A percentile compares a stretch with the other conserved stretches of the same genome.
Evolutionary conservation across 2,888 invertebrate genomes (phyloP).

Genomic region (Apamea anceps): DNA sequence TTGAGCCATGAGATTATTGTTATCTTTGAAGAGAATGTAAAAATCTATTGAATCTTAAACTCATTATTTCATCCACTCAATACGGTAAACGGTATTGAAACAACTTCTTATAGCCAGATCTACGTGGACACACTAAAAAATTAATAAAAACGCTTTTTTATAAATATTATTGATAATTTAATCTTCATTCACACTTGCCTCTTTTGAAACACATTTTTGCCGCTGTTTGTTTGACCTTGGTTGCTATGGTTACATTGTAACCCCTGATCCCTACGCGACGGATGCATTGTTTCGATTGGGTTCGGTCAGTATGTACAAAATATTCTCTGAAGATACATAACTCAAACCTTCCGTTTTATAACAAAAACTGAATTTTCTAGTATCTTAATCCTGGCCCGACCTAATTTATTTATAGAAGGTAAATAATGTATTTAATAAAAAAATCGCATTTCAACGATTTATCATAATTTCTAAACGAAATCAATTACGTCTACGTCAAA

Average conservation of each 20-base stretch:
- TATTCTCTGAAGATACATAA: neutral
- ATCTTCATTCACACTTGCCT: conserved; percentile 81
- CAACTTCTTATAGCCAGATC: conserved; percentile 25
- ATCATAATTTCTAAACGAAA: conserved; percentile 37
- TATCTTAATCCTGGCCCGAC: neutral
- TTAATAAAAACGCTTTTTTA: conserved; percentile 49
- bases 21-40: conserved; percentile 57
- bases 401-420: neutral
- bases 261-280: conserved; percentile 3
- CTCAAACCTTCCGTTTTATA: neutral
- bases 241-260: conserved; percentile 76
- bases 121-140: conserved; percentile 41
- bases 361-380: neutral
- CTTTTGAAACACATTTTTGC: conserved; percentile 87
- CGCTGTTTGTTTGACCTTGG: conserved; percentile 90
- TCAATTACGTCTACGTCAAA: conserved; percentile 20
- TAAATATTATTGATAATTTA: conserved; percentile 67
- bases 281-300: neutral
- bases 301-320: neutral
- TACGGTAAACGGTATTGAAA: conserved; percentile 28
- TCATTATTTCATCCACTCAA: conserved; percentile 57
- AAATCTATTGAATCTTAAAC: conserved; percentile 48
- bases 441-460: neutral
- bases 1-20: conserved; percentile 81
- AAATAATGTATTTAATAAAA: neutral